Conservation (phyloP, 1,140 invertebrate species). For the Littorina saxatilis region DNA sequence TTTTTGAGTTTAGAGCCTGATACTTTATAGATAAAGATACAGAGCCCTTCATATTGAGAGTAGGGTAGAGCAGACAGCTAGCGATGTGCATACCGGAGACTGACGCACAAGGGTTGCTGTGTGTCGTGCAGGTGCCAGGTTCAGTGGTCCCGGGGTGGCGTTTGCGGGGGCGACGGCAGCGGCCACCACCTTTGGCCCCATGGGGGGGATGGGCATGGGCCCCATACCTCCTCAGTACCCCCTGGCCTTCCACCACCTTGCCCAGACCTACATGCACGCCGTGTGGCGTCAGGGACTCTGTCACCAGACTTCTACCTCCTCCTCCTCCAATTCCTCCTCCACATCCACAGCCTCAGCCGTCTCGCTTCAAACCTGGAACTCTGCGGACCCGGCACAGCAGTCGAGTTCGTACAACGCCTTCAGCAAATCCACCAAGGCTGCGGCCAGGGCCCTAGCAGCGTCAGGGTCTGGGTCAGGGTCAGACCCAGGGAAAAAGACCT, state of each 20-base stretch:
- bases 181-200: slow-evolving; percentile 27
- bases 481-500: slow-evolving; percentile 12
- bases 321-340: slow-evolving; percentile 5
- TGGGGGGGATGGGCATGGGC: not conserved
- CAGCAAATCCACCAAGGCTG: not conserved
- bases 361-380: slow-evolving; percentile 31
- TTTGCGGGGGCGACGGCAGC: slow-evolving; percentile 23
- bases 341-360: slow-evolving; percentile 5
- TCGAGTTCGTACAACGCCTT: not conserved
- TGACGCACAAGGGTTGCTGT: slow-evolving; percentile 28
- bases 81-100: too few species aligned
- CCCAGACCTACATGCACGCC: slow-evolving; percentile 39
- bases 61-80: too few species aligned
- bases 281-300: slow-evolving; percentile 34
- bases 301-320: slow-evolving; percentile 17
- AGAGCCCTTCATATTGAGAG: too few species aligned
- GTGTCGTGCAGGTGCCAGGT: slow-evolving; percentile 39
- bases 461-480: not conserved
- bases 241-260: slow-evolving; percentile 32
- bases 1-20: too few species aligned
- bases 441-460: too few species aligned
- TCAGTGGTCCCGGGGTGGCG: slow-evolving; percentile 30
- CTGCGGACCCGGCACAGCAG: not conserved
- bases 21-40: too few species aligned
- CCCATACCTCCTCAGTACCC: slow-evolving; percentile 27